phyloP scores from a whole-genome alignment of 2,888 invertebrate species.

The Drosophila meridionalis region DNA sequence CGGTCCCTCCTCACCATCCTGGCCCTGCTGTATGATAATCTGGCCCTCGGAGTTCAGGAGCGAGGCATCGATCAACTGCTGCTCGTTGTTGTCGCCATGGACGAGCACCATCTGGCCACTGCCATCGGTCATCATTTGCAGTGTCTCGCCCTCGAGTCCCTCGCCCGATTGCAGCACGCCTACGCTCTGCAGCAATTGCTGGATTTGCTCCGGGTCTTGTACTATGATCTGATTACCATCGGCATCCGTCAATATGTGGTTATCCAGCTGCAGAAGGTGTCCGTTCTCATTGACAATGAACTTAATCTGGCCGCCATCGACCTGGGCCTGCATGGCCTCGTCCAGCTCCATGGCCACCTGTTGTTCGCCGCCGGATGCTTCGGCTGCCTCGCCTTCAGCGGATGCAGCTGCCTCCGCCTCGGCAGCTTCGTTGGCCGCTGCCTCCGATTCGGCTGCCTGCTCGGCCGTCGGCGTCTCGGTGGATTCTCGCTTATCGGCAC shows the following conservation, averaged over 20 bases:
- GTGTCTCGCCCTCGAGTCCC: constrained; percentile 84
- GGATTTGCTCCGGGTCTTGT: constrained; percentile 85
- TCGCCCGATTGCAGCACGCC: constrained; percentile 85
- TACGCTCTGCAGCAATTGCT: constrained; percentile 85
- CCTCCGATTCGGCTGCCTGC: constrained; percentile 50
- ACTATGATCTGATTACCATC: constrained; percentile 85
- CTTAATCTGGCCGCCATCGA: constrained; percentile 85
- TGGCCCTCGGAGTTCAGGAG: constrained; percentile 85
- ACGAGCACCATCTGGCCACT: constrained; percentile 85
- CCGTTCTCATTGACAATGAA: constrained; percentile 85
- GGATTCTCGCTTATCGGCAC: constrained; percentile 44
- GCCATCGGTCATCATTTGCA: constrained; percentile 85
- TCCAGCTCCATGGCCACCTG: constrained; percentile 85
- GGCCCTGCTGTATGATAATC: constrained; percentile 84
- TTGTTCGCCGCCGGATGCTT: constrained; percentile 68
- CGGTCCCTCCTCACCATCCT: constrained; percentile 84
- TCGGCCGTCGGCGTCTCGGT: constrained; percentile 51
- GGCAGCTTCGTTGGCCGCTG: constrained; percentile 59
- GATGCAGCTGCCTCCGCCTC: constrained; percentile 57
- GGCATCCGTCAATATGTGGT: constrained; percentile 85
- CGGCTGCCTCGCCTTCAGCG: constrained; percentile 53
- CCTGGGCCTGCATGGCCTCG: constrained; percentile 85
- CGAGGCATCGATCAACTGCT: constrained; percentile 85
- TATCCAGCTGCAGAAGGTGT: constrained; percentile 84
- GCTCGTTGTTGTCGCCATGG: constrained; percentile 85